phyloP scores from a whole-genome alignment of 2,797 vertebrate genomes.

The Onychomys leucogaster region DNA sequence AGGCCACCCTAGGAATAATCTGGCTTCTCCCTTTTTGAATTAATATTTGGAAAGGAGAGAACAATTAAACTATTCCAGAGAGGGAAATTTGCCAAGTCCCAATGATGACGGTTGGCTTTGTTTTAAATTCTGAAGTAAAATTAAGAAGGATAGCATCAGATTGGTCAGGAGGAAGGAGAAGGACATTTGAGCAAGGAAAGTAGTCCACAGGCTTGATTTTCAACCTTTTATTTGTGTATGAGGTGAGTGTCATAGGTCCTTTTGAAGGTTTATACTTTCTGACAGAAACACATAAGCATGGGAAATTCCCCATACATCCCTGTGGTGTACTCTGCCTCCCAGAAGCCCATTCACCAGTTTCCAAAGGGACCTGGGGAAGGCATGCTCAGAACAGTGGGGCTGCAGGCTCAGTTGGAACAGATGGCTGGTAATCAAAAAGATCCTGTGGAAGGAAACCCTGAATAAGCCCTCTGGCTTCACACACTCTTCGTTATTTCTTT shows the following conservation, averaged over 20 bases:
- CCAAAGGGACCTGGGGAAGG: background rate
- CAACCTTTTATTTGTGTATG: background rate
- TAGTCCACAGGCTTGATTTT: background rate
- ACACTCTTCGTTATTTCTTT: background rate
- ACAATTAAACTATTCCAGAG: background rate
- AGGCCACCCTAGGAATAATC: slow-evolving; percentile 50
- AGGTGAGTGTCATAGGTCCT: background rate
- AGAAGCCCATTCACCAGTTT: background rate
- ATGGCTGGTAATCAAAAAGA: background rate
- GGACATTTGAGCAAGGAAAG: background rate
- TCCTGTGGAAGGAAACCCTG: background rate
- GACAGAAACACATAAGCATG: background rate
- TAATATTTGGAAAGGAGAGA: slow-evolving; percentile 66
- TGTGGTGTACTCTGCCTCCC: background rate
- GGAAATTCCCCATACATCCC: background rate
- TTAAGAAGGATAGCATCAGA: background rate
- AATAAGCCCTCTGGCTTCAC: background rate
- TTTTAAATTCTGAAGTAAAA: slow-evolving; percentile 44
- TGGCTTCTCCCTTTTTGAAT: slow-evolving; percentile 40
- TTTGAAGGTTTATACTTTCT: background rate
- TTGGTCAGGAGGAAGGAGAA: background rate
- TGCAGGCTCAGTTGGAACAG: background rate
- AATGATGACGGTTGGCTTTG: slow-evolving; percentile 17
- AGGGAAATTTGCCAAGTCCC: background rate
- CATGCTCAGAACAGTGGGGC: background rate